A percentile compares a stretch with the other conserved stretches of the same genome.
phyloP scores from a whole-genome alignment of 2,888 invertebrate species.

The Sphecodes monilicornis region DNA sequence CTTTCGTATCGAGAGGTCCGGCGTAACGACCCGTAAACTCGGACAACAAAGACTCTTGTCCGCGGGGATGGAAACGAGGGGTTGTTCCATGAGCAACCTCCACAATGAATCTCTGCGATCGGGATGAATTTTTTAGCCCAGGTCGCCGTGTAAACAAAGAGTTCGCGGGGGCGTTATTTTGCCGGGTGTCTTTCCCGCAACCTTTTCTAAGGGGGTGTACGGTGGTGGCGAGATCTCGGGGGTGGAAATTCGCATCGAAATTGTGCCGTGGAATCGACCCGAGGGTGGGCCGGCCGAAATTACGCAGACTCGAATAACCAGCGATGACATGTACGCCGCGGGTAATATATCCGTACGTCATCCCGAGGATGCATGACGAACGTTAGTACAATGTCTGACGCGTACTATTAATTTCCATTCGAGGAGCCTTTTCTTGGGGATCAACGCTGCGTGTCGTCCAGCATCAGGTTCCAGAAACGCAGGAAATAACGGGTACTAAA shows the following conservation, averaged over 20 bases:
- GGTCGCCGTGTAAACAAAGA: conserved; percentile 23
- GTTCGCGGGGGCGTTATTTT: background rate
- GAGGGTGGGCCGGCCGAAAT: conserved; percentile 24
- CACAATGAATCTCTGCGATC: conserved; percentile 16
- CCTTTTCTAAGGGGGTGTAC: background rate
- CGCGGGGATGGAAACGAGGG: background rate
- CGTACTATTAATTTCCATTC: conserved; percentile 49
- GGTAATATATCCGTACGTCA: conserved; percentile 50
- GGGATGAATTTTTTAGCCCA: conserved; percentile 12
- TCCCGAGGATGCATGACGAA: conserved; percentile 14
- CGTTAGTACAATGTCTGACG: background rate
- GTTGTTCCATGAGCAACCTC: background rate
- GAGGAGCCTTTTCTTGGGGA: conserved; percentile 17
- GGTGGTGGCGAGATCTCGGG: conserved; percentile 15
- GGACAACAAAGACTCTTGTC: background rate
- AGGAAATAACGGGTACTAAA: conserved; percentile 17
- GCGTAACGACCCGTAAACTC: conserved; percentile 15
- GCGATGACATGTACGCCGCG: conserved; percentile 46
- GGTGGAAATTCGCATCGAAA: conserved; percentile 55
- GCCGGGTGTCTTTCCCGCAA: background rate
- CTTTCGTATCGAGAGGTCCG: background rate
- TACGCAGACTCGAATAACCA: conserved; percentile 43
- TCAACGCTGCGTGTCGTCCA: background rate
- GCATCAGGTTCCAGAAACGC: background rate
- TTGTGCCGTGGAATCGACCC: conserved; percentile 57